Percentiles rank a stretch among this genome's conserved stretches.
Conservation (phyloP, 2,888 invertebrate genomes). For the Lycocerus yunnanus region DNA sequence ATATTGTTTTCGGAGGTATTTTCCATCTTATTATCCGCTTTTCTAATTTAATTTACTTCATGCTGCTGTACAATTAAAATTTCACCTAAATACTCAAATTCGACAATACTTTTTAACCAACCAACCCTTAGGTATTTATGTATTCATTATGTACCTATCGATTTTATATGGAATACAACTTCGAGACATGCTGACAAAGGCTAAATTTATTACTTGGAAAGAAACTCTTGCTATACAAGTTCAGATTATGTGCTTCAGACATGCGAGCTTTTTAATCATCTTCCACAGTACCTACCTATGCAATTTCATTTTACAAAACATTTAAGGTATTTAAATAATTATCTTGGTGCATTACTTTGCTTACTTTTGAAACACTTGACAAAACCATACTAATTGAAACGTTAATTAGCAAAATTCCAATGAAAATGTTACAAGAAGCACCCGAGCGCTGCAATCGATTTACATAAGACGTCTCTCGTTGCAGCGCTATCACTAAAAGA, state of each 20-base stretch:
- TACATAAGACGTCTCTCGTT: neutral
- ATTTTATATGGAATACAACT: conserved; percentile 20
- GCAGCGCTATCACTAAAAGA: neutral
- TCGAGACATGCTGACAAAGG: conserved; percentile 31
- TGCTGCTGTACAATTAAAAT: neutral
- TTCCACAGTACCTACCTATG: neutral
- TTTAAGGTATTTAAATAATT: neutral
- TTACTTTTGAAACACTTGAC: neutral
- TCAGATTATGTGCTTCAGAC: conserved; percentile 11
- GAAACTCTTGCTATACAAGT: conserved; percentile 13
- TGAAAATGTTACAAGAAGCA: neutral
- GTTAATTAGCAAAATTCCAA: neutral
- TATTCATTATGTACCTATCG: conserved; percentile 10
- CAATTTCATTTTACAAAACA: neutral
- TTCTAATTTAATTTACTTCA: neutral
- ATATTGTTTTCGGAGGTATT: neutral
- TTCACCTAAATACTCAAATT: neutral
- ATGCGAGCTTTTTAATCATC: conserved; percentile 13
- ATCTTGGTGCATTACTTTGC: neutral
- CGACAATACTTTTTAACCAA: neutral
- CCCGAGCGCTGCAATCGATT: neutral
- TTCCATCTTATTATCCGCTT: neutral
- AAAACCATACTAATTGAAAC: neutral
- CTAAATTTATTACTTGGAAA: conserved; percentile 24
- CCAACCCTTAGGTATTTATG: conserved; percentile 6